Evolutionary conservation across 2,888 invertebrate genomes (phyloP), one percentile per base, ranked within the genome.

Genomic region (Synanthedon andrenaeformis): DNA sequence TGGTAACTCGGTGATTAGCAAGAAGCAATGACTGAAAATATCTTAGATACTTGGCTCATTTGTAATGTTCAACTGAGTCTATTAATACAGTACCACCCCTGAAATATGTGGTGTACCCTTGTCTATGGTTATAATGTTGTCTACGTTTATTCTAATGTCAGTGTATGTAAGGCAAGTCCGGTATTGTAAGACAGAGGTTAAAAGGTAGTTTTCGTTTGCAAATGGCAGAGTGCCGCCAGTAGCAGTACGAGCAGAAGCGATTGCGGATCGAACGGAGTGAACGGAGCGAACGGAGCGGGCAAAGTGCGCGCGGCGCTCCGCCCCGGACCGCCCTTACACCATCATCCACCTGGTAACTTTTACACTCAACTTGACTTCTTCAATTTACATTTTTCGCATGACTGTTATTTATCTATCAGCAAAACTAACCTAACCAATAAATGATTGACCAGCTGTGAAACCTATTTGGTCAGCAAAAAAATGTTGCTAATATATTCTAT

Each of bases 291-390:
- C 57, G 61, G 51, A 53, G 56, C 58, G 14, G 64, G 56, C 51
- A 58, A 79, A 4, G 83, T 84, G 50, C 67, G 82, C 1, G 82
- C 82, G 1, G 76, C 83, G 10, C 64, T 85, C 19, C 59, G 75
- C 0, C 72, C 81, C 19, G 85, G 83, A 0, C 74, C 80, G 0
- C 73, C 81, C 8, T 58, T 84, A 17, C 85, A 83, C 35, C 82
- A 82, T 19, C 85, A 83, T 42, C 85, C 85, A 2, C 81, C 83
- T 8, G 82, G 85, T 85, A 35, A 56, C 42, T 54, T 49, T 12
- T 8, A 17, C 23, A 52, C 48, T 45, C 23, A 23, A 23, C 23
- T 23, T 23, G 4, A 23, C 4, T 4, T 23, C 19, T 4, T 12
- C 4, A 14, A 35, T 11, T 6, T 12, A 42, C 42, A 42, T 8